These are phyloP conservation scores for Anguilla anguilla DNA, from an alignment of 2,797 vertebrate species.

Conservation along the genomic window DNA sequence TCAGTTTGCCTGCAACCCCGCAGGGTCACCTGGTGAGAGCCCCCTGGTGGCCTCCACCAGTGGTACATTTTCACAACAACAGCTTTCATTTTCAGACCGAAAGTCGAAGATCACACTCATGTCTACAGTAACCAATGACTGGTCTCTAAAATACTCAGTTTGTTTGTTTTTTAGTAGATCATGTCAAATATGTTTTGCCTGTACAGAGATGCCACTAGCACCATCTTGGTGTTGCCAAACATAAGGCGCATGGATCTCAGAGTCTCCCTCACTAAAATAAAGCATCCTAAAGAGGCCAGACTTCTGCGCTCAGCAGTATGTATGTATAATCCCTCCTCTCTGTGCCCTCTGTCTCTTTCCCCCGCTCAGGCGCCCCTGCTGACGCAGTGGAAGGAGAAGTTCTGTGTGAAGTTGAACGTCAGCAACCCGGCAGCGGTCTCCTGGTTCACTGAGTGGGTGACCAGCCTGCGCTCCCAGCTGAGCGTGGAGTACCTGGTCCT, in stretches of 20 bases:
- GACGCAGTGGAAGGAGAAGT: conserved; percentile 81
- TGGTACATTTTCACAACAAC: not conserved
- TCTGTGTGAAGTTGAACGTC: conserved; percentile 84
- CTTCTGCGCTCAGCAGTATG: not conserved
- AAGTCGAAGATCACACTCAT: not conserved
- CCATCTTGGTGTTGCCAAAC: not conserved
- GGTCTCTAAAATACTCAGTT: not conserved
- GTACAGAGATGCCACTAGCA: not conserved
- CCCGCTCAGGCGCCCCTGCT: conserved; percentile 77
- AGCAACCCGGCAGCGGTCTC: conserved; percentile 74
- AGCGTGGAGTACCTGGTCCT: conserved; percentile 77
- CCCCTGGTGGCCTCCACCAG: conserved; percentile 6
- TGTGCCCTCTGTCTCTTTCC: conserved; percentile 5
- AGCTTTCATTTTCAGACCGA: not conserved
- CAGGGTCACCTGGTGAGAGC: conserved; percentile 73
- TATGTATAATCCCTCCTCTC: not conserved
- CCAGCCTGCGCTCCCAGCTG: conserved; percentile 67
- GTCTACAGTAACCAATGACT: not conserved
- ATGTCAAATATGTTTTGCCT: conserved; percentile 2
- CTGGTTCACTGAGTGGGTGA: conserved; percentile 83
- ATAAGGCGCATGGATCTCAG: not conserved
- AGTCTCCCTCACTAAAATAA: not conserved
- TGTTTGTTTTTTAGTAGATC: not conserved
- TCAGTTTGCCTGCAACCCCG: conserved; percentile 73
- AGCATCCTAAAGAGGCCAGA: not conserved